Percentiles rank a stretch among this genome's conserved stretches.
phyloP scores from a whole-genome alignment of 2,797 vertebrate genomes.

The Amazona ochrocephala region DNA sequence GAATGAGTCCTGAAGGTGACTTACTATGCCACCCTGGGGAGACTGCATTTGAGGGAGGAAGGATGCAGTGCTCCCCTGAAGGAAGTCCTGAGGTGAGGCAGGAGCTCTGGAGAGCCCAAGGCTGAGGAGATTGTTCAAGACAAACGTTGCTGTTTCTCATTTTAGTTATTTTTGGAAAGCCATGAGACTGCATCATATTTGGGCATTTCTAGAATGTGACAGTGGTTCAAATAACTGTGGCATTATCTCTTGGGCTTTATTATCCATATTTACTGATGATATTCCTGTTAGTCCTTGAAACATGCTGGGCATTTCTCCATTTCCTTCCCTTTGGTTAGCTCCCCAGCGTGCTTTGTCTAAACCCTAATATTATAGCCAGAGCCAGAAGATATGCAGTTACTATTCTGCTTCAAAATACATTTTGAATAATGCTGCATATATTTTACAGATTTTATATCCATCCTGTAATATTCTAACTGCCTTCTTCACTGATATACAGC shows the following conservation, averaged over 20 bases:
- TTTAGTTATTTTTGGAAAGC: background rate
- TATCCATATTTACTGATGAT: slow-evolving; percentile 16
- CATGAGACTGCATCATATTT: background rate
- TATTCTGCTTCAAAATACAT: slow-evolving; percentile 55
- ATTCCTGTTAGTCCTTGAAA: slow-evolving; percentile 41
- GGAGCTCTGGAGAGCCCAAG: background rate
- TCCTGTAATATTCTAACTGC: slow-evolving; percentile 69
- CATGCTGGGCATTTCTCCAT: slow-evolving; percentile 37
- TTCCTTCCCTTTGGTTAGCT: background rate
- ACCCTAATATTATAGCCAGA: slow-evolving; percentile 21
- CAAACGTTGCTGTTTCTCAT: background rate
- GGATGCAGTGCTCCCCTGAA: rapidly evolving
- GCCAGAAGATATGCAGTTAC: slow-evolving; percentile 32
- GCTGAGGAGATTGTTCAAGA: background rate
- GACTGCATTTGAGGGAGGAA: background rate
- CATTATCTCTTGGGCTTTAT: slow-evolving; percentile 22
- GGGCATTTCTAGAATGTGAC: background rate
- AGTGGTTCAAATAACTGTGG: background rate
- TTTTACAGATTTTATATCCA: slow-evolving; percentile 59
- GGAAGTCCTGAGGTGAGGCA: background rate
- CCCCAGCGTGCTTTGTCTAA: slow-evolving; percentile 21
- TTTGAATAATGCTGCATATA: slow-evolving; percentile 64
- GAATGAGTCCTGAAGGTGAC: background rate
- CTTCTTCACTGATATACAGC: slow-evolving; percentile 55
- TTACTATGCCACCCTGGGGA: background rate